Evolutionary conservation across 1,140 invertebrate species (phyloP).

Genomic region (Drosophila mauritiana): DNA sequence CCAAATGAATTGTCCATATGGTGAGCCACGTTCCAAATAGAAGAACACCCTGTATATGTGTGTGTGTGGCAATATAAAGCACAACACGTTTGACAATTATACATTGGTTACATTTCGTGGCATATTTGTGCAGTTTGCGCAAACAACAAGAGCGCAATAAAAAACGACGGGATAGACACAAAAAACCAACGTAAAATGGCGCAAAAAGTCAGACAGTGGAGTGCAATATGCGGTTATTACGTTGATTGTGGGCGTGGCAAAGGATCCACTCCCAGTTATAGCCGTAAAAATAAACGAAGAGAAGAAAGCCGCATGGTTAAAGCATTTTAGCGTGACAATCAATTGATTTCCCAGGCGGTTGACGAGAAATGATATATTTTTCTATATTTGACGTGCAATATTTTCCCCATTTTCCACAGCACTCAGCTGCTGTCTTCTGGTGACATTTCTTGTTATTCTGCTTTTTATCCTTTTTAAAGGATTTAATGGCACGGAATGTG

Average conservation of each 20-base stretch:
- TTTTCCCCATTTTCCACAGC: neutral
- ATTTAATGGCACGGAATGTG: slow-evolving; percentile 43
- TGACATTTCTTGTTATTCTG: neutral
- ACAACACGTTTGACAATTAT: slow-evolving; percentile 82
- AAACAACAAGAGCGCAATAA: slow-evolving; percentile 46
- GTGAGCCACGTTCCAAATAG: slow-evolving; percentile 34
- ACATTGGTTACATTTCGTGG: slow-evolving; percentile 78
- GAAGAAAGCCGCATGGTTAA: slow-evolving; percentile 42
- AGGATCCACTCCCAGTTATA: slow-evolving; percentile 27
- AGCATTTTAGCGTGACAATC: slow-evolving; percentile 77
- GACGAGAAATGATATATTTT: slow-evolving; percentile 42
- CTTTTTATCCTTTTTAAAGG: slow-evolving; percentile 32
- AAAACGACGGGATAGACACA: slow-evolving; percentile 8
- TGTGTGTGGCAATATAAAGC: slow-evolving; percentile 62
- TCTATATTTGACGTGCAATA: slow-evolving; percentile 24
- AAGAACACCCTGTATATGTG: slow-evolving; percentile 7
- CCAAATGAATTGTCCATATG: slow-evolving; percentile 66
- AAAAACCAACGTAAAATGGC: slow-evolving; percentile 19
- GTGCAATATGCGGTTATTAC: slow-evolving; percentile 63
- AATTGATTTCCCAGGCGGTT: slow-evolving; percentile 77
- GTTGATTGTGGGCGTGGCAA: slow-evolving; percentile 53
- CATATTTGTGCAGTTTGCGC: slow-evolving; percentile 74
- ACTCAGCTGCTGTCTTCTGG: slow-evolving; percentile 1
- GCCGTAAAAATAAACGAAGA: slow-evolving; percentile 33
- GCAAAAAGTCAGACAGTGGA: slow-evolving; percentile 54